Conservation (phyloP, 1,140 invertebrate species). For the Drosophila lacteicornis region DNA sequence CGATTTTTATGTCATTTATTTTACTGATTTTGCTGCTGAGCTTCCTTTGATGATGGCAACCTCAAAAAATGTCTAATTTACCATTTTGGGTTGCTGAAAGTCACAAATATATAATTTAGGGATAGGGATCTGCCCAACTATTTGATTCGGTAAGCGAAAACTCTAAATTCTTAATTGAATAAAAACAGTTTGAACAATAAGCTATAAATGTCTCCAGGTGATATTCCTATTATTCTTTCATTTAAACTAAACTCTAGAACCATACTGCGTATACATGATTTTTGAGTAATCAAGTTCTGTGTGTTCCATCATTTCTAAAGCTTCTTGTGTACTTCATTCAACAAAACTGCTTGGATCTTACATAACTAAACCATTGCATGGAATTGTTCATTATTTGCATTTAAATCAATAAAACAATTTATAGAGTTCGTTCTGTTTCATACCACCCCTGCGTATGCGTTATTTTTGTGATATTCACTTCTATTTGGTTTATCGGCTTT, state of each 20-base stretch:
- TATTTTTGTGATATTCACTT: not conserved
- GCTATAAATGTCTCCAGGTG: not conserved
- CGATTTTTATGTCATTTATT: constrained; percentile 82
- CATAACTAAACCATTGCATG: not conserved
- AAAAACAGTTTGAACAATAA: constrained; percentile 1
- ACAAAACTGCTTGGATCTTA: not conserved
- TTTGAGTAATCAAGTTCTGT: not conserved
- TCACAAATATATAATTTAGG: not conserved
- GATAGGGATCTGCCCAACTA: not conserved
- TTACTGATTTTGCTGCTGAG: constrained; percentile 48
- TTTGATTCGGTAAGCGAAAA: not conserved
- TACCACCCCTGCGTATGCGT: not conserved
- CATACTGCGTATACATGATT: not conserved
- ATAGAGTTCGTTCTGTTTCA: not conserved
- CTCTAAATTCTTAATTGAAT: no score
- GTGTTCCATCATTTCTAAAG: not conserved
- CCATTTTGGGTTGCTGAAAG: not conserved
- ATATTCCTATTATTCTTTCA: not conserved
- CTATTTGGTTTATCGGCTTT: not conserved
- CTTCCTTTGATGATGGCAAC: not conserved
- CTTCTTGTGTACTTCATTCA: not conserved
- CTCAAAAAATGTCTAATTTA: not conserved
- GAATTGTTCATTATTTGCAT: not conserved
- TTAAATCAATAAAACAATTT: not conserved
- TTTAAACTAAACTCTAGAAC: not conserved